Evolutionary conservation across 2,888 invertebrate species (phyloP), one percentile per base, ranked within the genome.

Genomic region (Megastigmus dorsalis): DNA sequence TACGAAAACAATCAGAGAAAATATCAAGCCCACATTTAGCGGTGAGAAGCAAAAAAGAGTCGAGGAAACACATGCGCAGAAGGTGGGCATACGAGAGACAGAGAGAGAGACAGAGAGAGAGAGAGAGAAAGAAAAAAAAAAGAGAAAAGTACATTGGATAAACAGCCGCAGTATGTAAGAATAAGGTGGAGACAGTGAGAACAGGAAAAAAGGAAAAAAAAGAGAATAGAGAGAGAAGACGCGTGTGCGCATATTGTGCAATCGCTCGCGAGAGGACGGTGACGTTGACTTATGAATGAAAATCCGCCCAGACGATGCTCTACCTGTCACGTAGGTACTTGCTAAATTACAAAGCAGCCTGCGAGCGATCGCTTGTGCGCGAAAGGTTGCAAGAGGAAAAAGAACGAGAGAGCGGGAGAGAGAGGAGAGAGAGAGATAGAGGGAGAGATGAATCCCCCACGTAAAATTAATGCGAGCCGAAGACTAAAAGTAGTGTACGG

Each of bases 221-320:
- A 1, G n/a, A 57, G 55, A 26, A 23, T 15, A 54, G 28, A 50
- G 13, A 65, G 23, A 28, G 30, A 36, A 50, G 62, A 36, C 7
- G 20, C 20, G 28, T 18, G 33, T 18, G 33, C 33, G 62, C 38
- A 38, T 55, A 67, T 77, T 77, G 66, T 74, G 76, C 57, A 76
- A 77, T 76, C 66, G 52, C 50, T 59, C 26, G 69, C 48, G 36
- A 28, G 33, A 20, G 45, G 7, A 63, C 20, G 65, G 33, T 63
- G 74, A 70, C 74, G 74, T 77, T 77, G 74, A 74, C 70, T 74
- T 77, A 77, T 77, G 76, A 77, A 77, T 77, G 77, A 77, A 77
- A 77, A 70, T 74, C 77, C 67, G 74, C 70, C 70, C 57, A 75
- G 33, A 10, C 59, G 65, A 75, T 70, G 59, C 63, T 68, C 74